Evolutionary conservation across 2,888 invertebrate genomes (phyloP).

Genomic region (Amitus sp.): DNA sequence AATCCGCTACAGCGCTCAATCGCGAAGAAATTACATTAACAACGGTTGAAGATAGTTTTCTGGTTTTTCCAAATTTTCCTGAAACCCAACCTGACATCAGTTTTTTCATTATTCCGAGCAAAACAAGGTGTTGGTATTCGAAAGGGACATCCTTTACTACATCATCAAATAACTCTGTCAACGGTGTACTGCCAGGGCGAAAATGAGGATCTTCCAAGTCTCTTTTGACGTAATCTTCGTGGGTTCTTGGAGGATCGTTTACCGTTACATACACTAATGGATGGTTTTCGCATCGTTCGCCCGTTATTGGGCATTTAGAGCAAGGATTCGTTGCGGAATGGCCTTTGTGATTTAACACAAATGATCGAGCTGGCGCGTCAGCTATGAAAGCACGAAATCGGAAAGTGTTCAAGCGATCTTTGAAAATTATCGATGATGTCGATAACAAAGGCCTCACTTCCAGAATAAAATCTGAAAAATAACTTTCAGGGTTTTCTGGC

Average conservation of each 20-base stretch:
- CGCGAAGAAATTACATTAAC: not conserved
- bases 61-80: not conserved
- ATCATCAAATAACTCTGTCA: not conserved
- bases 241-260: not conserved
- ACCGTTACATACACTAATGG: not conserved
- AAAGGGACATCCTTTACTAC: not conserved
- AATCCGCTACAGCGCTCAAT: too few species aligned
- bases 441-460: conserved; percentile 6
- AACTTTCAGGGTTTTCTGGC: conserved; percentile 6
- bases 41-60: not conserved
- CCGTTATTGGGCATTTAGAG: conserved; percentile 27
- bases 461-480: conserved; percentile 13
- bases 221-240: not conserved
- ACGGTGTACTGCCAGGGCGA: not conserved
- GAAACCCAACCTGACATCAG: not conserved
- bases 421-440: conserved; percentile 25
- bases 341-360: conserved; percentile 26
- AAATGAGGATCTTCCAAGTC: not conserved
- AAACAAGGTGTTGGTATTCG: not conserved
- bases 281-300: conserved; percentile 6
- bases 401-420: conserved; percentile 6
- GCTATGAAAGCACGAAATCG: conserved; percentile 35
- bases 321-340: conserved; percentile 32
- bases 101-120: not conserved
- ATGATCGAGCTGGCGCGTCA: conserved; percentile 36